phyloP scores from a whole-genome alignment of 2,113 vertebrate genomes.

The Phylloscopus trochilus region DNA sequence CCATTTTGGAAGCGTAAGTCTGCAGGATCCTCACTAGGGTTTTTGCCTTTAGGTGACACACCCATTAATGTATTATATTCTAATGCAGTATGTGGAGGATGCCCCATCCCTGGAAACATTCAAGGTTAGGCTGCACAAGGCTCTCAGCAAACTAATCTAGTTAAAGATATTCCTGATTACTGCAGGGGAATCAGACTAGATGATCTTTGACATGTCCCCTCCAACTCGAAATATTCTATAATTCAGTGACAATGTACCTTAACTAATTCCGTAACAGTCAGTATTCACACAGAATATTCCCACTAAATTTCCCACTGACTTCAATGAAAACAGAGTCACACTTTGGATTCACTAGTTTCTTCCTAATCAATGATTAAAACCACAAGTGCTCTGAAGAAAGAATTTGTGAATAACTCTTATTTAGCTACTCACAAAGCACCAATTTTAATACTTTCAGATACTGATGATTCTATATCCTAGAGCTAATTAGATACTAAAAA shows the following conservation, averaged over 20 bases:
- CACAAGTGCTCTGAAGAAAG: background rate
- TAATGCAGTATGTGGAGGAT: background rate
- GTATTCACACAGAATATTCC: background rate
- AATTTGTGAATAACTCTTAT: background rate
- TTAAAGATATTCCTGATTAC: background rate
- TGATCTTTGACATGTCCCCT: background rate
- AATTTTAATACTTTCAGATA: background rate
- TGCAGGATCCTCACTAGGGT: background rate
- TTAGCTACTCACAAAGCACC: background rate
- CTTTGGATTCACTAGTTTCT: background rate
- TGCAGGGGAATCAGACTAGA: background rate
- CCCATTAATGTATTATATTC: background rate
- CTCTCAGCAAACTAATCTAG: background rate
- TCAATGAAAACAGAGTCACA: background rate
- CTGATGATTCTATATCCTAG: background rate
- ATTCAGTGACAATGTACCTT: background rate
- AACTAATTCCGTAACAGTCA: background rate
- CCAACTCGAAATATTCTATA: background rate
- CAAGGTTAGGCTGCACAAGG: background rate
- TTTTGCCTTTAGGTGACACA: background rate
- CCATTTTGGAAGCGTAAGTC: background rate
- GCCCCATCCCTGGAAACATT: background rate
- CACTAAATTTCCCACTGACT: background rate
- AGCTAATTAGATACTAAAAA: background rate
- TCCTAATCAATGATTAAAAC: background rate